Evolutionary conservation across 2,797 vertebrate species (phyloP).

Genomic region (Nothura maculosa): DNA sequence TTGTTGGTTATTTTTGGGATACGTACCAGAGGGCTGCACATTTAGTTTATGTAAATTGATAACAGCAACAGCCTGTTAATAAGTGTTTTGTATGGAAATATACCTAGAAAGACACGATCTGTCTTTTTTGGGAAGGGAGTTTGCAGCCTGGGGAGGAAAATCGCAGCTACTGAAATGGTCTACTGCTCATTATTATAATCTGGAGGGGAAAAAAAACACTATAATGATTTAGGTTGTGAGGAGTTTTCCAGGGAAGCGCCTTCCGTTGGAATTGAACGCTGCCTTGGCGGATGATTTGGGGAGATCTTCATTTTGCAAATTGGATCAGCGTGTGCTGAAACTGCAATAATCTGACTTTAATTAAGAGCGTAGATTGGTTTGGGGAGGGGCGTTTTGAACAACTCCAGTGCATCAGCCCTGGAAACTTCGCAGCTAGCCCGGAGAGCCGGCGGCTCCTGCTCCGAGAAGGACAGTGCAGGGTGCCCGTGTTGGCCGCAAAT

Average conservation of each 20-base stretch:
- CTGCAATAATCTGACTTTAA: constrained; percentile 62
- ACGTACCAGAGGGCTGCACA: constrained; percentile 75
- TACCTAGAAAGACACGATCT: constrained; percentile 73
- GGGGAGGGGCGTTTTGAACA: constrained; percentile 35
- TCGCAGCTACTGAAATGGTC: constrained; percentile 37
- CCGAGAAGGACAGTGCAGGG: not conserved
- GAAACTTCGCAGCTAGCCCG: constrained; percentile 6
- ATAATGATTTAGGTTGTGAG: constrained; percentile 55
- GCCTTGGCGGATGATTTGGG: constrained; percentile 57
- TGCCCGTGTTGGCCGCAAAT: not conserved
- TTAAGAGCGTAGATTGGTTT: constrained; percentile 65
- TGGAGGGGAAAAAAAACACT: constrained; percentile 12
- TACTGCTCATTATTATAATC: constrained; percentile 63
- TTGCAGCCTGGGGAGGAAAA: constrained; percentile 65
- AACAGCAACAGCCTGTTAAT: constrained; percentile 80
- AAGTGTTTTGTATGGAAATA: constrained; percentile 75
- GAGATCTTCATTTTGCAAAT: constrained; percentile 65
- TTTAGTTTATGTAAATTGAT: constrained; percentile 80
- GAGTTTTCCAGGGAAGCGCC: constrained; percentile 32
- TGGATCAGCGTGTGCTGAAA: constrained; percentile 63
- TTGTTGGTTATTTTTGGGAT: constrained; percentile 80
- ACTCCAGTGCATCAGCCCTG: constrained; percentile 25
- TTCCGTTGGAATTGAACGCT: constrained; percentile 50
- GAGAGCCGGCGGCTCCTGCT: not conserved
- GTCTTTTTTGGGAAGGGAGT: constrained; percentile 72